Evolutionary conservation across 2,113 vertebrate species (phyloP), one percentile per base, ranked within the genome.

Genomic region (Hyaena hyaena): DNA sequence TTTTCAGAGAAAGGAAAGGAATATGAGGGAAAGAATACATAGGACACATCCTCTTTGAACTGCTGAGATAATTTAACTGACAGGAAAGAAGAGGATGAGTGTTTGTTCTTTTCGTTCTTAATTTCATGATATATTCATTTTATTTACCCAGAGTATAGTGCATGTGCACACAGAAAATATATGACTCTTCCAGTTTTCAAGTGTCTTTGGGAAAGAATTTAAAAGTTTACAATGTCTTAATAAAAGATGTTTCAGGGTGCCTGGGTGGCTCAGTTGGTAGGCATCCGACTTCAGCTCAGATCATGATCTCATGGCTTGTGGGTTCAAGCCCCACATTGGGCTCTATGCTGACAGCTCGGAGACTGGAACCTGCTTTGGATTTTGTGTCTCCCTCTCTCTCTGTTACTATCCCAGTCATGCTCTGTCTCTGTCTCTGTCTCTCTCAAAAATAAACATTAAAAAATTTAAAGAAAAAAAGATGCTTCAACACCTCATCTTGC

Each of bases 181-280:
- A 94, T 66, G 45, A 55, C 15, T 55, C 33, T 74, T 94, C 48
- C 65, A 87, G 73, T 87, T 97, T 92, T 96, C 45, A 97, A 69
- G 9, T 21, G 92, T 33, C 45, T 84, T 16, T 65, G 69, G 69
- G 17, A 71, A 89, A 92, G 24, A 96, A 73, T 61, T 71, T 90
- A 61, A 31, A 55, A 17, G 69, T 66, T 90, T 92, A 31, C 0
- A 92, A 28, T 35, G n/a, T 26, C 80, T 81, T 95, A 81, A 88
- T 77, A 39, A 87, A 87, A 95, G 28, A 85, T 61, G 31, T 66
- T 61, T 88, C 3, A 8, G 58, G 58, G 58, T 2, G 9, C 21
- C 8, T 61, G 58, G 58, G 58, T 61, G 21, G 58, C 58, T 61
- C 19, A 61, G 21, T 61, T 17, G 21, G 21, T 61, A 7, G 21